A percentile compares a stretch with the other conserved stretches of the same genome.
Evolutionary conservation across 2,888 invertebrate species (phyloP).

Genomic region (Eremobia ochroleuca): DNA sequence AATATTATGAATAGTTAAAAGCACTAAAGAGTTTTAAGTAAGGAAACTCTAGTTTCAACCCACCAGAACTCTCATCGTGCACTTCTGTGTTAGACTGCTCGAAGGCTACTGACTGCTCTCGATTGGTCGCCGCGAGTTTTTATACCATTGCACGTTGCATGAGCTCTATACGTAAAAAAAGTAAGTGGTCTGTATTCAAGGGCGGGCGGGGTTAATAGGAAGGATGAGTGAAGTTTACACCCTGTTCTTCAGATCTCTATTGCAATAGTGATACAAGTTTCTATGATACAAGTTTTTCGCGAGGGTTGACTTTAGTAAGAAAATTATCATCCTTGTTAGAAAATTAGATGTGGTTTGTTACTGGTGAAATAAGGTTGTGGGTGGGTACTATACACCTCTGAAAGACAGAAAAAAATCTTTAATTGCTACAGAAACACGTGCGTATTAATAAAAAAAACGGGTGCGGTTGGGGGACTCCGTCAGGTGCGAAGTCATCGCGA

Average conservation of each 20-base stretch:
- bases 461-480: neutral
- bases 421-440: neutral
- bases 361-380: too few species aligned
- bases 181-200: constrained; percentile 87
- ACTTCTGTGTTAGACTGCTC: constrained; percentile 90
- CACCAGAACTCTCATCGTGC: constrained; percentile 90
- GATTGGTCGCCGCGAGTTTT: constrained; percentile 83
- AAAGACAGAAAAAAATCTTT: neutral
- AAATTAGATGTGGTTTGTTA: neutral
- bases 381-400: neutral
- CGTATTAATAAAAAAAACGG: neutral
- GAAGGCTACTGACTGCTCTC: constrained; percentile 90
- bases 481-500: neutral
- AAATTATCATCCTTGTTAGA: too few species aligned
- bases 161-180: constrained; percentile 86
- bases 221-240: constrained; percentile 58
- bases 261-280: too few species aligned
- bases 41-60: constrained; percentile 77
- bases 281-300: too few species aligned
- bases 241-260: too few species aligned
- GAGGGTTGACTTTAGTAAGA: neutral
- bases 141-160: constrained; percentile 80
- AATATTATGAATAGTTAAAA: constrained; percentile 28
- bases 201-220: constrained; percentile 89
- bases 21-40: constrained; percentile 61